Evolutionary conservation across 2,797 vertebrate genomes (phyloP), one percentile per base, ranked within the genome.

Genomic region (Catamblyrhynchus diadema): DNA sequence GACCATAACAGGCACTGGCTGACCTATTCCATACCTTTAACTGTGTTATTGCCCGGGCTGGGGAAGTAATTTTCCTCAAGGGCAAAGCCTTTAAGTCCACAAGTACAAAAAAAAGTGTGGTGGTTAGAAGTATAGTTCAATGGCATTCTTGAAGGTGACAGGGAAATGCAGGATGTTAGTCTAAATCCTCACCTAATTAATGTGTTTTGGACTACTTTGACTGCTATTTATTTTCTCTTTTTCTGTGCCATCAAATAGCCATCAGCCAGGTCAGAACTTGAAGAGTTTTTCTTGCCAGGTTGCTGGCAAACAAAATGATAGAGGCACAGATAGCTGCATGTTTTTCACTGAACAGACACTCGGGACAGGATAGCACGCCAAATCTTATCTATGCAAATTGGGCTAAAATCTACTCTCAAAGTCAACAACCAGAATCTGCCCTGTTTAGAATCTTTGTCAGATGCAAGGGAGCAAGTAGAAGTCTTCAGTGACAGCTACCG

Each of bases 331-430:
- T 41, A 94, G 64, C 10, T 51, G 74, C 48, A 87, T 72, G 64
- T 89, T 90, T 77, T 87, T 67, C 92, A 82, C 41, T 86, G 89
- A 96, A 71, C 78, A 91, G 83, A 95, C 79, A 86, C 81, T 95
- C 56, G 65, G 84, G 89, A 93, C 67, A 86, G 60, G 59, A 87
- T 19, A 94, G 81, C 54, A 83, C 3, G 93, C 86, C 97, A 90
- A 89, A 86, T 60, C 81, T 74, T 77, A 87, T 90, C 91, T 81
- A 73, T 83, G 96, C 88, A 96, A 96, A 96, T 73, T 66, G 56
- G 94, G 74, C 94, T 95, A 97, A 94, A 96, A 93, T 85, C 87
- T 88, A 93, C 45, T 90, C 83, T 81, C 57, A 87, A 81, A 94
- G 66, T 92, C 91, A 73, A 90, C 78, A 83, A 87, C 92, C 91